Evolutionary conservation across 92 coral and sea anemone species (phyloP), one percentile per base, ranked within the genome.

Genomic region (Phenganax stokvisi): DNA sequence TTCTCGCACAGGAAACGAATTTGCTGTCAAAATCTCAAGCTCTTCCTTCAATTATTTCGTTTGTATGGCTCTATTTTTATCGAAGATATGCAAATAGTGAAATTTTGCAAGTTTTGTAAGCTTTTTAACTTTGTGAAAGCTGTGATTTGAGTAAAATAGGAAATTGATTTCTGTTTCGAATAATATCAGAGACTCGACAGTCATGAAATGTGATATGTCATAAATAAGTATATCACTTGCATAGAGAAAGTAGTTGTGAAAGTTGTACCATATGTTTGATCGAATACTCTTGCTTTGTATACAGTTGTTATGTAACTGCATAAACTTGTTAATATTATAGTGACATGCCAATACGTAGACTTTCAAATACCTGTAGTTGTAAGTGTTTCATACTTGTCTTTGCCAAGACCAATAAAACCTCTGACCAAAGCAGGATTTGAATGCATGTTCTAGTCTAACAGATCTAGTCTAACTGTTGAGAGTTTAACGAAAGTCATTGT

Each of bases 121-220:
- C 1, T 64, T 64, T 20, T 8, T 20, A 17, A 20, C 8, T 20
- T 64, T 1, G 20, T 30, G 53, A 68, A 6, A 61, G 25, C 25
- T 61, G 10, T 61, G 67, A 61, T 61, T 61, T 61, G 25, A 30
- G 10, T 17, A 28, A 7, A 16, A 68, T 28, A 68, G 47, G 7
- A 30, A 68, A 37, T 68, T 53, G 47, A 10, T 68, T 27, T 30
- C 7, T 27, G 2, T 28, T 10, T 30, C 11, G 47, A 37, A 37
- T 37, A 5, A 5, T 37, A 37, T 37, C 5, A 37, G 2, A 5
- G 16, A 6, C 29, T 68, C 13, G 1, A 37, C 12, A 61, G 10
- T 37, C 7, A 30, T 68, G 73, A 68, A 68, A 68, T 68, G 53
- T 68, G 73, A 68, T 68, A 68, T 9, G 51, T 2, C 6, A 68